Percentiles rank a stretch among this genome's conserved stretches.
phyloP scores from a whole-genome alignment of 2,797 vertebrate genomes.

The Leuciscus waleckii region DNA sequence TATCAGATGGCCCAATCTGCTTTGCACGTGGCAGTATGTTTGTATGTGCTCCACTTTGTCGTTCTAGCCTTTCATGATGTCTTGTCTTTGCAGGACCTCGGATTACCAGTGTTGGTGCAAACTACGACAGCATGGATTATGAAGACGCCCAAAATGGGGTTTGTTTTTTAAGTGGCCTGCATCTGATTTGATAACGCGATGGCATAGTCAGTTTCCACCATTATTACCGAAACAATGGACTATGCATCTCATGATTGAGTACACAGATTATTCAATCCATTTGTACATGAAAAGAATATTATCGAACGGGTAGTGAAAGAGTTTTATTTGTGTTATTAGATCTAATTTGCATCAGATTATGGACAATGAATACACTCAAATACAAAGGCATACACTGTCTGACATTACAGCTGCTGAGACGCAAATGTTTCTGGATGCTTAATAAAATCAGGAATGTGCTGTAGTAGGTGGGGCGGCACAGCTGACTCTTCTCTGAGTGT shows the following conservation, averaged over 20 bases:
- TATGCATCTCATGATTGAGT: neutral
- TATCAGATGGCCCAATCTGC: neutral
- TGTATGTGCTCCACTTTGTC: neutral
- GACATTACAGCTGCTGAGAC: constrained; percentile 73
- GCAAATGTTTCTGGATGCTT: constrained; percentile 79
- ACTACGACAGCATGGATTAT: constrained; percentile 62
- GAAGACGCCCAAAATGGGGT: constrained; percentile 69
- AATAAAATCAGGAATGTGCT: constrained; percentile 77
- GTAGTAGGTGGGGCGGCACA: constrained; percentile 53
- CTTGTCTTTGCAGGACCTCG: constrained; percentile 67
- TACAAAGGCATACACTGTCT: constrained; percentile 28
- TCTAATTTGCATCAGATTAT: neutral
- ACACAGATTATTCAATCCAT: neutral
- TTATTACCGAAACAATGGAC: neutral
- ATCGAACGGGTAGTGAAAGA: neutral
- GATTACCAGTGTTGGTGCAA: constrained; percentile 62
- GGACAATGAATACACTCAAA: constrained; percentile 39
- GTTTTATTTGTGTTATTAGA: neutral
- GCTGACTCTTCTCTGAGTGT: constrained; percentile 68
- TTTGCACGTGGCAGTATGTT: neutral
- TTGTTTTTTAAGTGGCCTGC: constrained; percentile 14
- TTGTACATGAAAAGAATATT: neutral
- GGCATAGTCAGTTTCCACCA: constrained; percentile 9
- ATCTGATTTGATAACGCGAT: constrained; percentile 21
- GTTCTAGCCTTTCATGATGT: constrained; percentile 29